Evolutionary conservation across 2,888 invertebrate species (phyloP), one percentile per base, ranked within the genome.

Genomic region (Drosophila mettleri): DNA sequence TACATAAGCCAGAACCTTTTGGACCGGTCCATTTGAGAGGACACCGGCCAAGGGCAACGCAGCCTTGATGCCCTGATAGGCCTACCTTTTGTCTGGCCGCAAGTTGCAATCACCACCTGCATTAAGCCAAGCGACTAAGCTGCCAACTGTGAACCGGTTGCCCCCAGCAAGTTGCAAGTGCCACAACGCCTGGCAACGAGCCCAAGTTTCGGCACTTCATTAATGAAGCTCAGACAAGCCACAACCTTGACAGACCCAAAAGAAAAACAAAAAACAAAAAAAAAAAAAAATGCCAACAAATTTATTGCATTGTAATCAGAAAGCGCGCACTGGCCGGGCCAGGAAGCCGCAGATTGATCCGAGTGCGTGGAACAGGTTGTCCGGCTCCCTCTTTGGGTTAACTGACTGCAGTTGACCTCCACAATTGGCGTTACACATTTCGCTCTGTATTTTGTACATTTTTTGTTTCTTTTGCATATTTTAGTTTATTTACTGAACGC

Each of bases 151-250:
- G 71, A 84, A 85, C 79, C 72, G 72, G 74, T 78, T 77, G 63
- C 65, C 67, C 51, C 61, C 51, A 33, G 7, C 22, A 3, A 58
- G 80, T 71, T 83, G 71, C 84, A 74, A 58, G 84, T 86, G 78
- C 62, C 67, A 31, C 53, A 39, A 24, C 36, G 49, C 33, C 69
- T 58, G 69, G 69, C 82, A 85, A 81, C 77, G 78, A 78, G 84
- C 76, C 88, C 88, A 78, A 58, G 88, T 85, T 82, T 87, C 83
- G 83, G 86, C 89, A 85, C 83, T 85, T 85, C 88, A 85, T 85
- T 89, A 85, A 87, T 85, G 85, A 85, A 79, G 89, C 69, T 45
- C 61, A 36, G 61, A 69, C 62, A 67, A 36, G 48, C 48, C 58
- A 54, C 79, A 82, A 73, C 81, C 82, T 83, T 83, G 82, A 65